phyloP scores from a whole-genome alignment of 2,888 invertebrate species.

The Tuberolachnus salignus region DNA sequence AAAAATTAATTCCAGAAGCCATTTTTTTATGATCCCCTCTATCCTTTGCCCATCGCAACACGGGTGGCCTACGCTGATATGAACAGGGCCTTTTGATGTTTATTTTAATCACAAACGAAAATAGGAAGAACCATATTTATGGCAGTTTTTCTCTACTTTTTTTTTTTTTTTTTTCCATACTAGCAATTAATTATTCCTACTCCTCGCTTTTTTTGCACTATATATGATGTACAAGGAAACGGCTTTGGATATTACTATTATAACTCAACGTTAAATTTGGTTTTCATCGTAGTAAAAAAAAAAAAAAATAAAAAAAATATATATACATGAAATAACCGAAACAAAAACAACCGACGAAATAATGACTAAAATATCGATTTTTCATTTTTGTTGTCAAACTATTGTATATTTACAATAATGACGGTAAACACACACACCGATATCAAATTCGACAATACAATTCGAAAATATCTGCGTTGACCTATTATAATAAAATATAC shows the following conservation, averaged over 20 bases:
- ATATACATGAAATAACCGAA: too few species aligned
- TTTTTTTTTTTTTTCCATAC: conserved; percentile 16
- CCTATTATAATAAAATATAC: too few species aligned
- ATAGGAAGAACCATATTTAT: neutral
- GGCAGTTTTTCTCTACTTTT: neutral
- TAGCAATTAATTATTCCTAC: neutral
- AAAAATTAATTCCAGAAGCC: conserved; percentile 1
- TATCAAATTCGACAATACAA: too few species aligned
- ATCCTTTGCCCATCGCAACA: conserved; percentile 13
- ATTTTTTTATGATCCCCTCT: conserved; percentile 3
- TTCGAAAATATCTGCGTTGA: too few species aligned
- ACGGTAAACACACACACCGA: too few species aligned
- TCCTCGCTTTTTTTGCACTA: neutral
- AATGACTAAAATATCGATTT: too few species aligned
- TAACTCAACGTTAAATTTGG: neutral
- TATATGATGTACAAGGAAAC: neutral
- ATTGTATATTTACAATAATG: too few species aligned
- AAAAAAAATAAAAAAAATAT: too few species aligned
- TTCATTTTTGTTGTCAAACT: too few species aligned
- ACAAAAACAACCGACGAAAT: too few species aligned
- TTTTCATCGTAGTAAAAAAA: too few species aligned
- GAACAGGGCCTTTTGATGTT: conserved; percentile 34
- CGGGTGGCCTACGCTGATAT: neutral
- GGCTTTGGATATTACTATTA: neutral
- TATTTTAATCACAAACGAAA: conserved; percentile 41